A percentile compares a stretch with the other conserved stretches of the same genome.
Evolutionary conservation across 2,797 vertebrate genomes (phyloP).

Genomic region (Cuculus canorus): DNA sequence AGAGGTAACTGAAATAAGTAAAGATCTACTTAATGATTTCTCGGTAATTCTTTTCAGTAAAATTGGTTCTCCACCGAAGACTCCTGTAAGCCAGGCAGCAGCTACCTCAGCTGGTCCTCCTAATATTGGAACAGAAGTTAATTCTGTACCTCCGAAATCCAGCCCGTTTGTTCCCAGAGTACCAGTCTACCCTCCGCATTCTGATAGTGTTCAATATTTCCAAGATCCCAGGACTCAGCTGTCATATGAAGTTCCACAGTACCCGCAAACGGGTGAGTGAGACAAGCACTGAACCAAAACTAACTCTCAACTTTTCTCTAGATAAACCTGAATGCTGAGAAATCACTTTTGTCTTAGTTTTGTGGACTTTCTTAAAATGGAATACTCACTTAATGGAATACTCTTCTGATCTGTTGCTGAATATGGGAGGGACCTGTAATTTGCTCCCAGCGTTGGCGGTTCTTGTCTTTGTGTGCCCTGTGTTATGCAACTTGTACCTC

Average conservation of each 20-base stretch:
- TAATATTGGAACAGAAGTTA: constrained; percentile 79
- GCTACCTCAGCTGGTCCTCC: constrained; percentile 83
- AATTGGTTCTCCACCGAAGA: constrained; percentile 86
- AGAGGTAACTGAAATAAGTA: neutral
- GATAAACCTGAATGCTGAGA: neutral
- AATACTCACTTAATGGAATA: neutral
- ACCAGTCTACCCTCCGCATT: constrained; percentile 84
- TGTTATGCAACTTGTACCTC: neutral
- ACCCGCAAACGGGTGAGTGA: constrained; percentile 86
- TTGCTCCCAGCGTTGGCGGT: neutral
- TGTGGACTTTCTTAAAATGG: neutral
- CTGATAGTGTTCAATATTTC: constrained; percentile 88
- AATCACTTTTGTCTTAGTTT: neutral
- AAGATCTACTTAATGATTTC: constrained; percentile 6
- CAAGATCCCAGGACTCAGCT: constrained; percentile 86
- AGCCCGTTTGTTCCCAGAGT: constrained; percentile 84
- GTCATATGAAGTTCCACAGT: constrained; percentile 85
- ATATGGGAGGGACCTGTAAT: neutral
- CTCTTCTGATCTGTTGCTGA: neutral
- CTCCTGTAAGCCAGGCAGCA: constrained; percentile 85
- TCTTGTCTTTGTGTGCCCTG: neutral
- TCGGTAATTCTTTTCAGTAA: constrained; percentile 79
- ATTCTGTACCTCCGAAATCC: constrained; percentile 82
- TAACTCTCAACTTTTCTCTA: neutral
- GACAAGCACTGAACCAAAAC: neutral